Evolutionary conservation across 2,888 invertebrate species (phyloP).

Genomic region (Bruchidius siliquastri): DNA sequence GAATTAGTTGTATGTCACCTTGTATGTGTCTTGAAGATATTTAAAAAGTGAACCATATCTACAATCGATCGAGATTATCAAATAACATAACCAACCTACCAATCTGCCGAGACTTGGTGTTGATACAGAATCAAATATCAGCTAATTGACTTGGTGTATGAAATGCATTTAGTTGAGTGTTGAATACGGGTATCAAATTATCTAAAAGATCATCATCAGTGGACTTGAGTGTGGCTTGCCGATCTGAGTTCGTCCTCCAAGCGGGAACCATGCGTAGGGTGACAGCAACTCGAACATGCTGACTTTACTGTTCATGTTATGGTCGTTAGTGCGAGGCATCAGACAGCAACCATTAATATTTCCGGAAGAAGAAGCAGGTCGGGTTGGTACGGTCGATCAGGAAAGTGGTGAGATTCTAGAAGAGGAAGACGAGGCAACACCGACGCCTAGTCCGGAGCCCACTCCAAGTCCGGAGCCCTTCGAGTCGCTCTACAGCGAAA

Average conservation of each 20-base stretch:
- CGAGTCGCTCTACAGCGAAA: slow-evolving; percentile 33
- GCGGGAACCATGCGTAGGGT: background rate
- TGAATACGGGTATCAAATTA: too few species aligned
- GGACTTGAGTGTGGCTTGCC: background rate
- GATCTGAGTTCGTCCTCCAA: background rate
- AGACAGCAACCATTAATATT: slow-evolving; percentile 28
- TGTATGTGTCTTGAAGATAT: too few species aligned
- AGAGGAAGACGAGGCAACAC: slow-evolving; percentile 18
- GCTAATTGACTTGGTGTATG: too few species aligned
- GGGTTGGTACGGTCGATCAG: slow-evolving; percentile 7
- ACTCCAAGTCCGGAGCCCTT: slow-evolving; percentile 40
- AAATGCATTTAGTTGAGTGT: too few species aligned
- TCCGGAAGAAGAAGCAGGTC: background rate
- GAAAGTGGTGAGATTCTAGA: slow-evolving; percentile 2
- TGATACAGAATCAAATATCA: too few species aligned
- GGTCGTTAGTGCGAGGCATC: slow-evolving; percentile 60
- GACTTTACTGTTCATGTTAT: slow-evolving; percentile 59
- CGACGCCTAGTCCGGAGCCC: slow-evolving; percentile 41
- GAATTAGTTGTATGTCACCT: too few species aligned
- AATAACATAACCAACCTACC: too few species aligned
- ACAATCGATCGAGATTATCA: too few species aligned
- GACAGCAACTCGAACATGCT: slow-evolving; percentile 47
- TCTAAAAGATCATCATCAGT: too few species aligned
- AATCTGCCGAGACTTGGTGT: too few species aligned
- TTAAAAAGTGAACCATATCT: too few species aligned